A percentile compares a stretch with the other conserved stretches of the same genome.
Evolutionary conservation across 2,888 invertebrate genomes (phyloP).

Genomic region (Tillus elongatus): DNA sequence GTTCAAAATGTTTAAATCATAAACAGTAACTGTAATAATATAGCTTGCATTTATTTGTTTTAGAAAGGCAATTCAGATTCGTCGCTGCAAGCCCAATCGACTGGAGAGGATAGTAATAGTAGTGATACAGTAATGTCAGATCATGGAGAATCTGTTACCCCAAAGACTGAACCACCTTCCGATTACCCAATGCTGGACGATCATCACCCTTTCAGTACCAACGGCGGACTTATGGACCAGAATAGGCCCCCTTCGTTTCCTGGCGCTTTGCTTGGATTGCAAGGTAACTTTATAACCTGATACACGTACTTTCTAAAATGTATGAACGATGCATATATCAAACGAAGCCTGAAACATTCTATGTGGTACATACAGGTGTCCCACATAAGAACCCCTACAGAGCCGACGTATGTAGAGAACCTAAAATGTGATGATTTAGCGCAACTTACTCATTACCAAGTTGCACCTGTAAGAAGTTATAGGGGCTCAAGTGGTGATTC

Average conservation of each 20-base stretch:
- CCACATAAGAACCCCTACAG: too few species aligned
- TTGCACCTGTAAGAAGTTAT: too few species aligned
- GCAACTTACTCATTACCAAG: too few species aligned
- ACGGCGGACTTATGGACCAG: slow-evolving; percentile 53
- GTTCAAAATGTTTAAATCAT: too few species aligned
- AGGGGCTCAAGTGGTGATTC: too few species aligned
- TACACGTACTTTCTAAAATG: not conserved
- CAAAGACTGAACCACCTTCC: slow-evolving; percentile 61
- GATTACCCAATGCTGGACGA: slow-evolving; percentile 60
- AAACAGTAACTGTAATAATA: too few species aligned
- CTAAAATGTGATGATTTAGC: too few species aligned
- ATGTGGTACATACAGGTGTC: too few species aligned
- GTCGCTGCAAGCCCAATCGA: slow-evolving; percentile 56
- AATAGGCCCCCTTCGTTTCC: slow-evolving; percentile 67
- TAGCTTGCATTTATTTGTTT: slow-evolving; percentile 11
- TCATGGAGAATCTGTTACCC: slow-evolving; percentile 55
- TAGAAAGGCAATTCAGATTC: slow-evolving; percentile 50
- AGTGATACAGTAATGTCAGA: slow-evolving; percentile 73
- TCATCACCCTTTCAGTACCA: slow-evolving; percentile 52
- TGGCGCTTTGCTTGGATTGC: slow-evolving; percentile 68
- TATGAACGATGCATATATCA: too few species aligned
- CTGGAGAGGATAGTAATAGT: slow-evolving; percentile 76
- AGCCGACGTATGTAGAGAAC: too few species aligned
- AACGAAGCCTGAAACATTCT: too few species aligned
- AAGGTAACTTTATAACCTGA: slow-evolving; percentile 47